A percentile compares a stretch with the other conserved stretches of the same genome.
Evolutionary conservation across 1,140 invertebrate genomes (phyloP).

Genomic region (Zaprionus tsacasi): DNA sequence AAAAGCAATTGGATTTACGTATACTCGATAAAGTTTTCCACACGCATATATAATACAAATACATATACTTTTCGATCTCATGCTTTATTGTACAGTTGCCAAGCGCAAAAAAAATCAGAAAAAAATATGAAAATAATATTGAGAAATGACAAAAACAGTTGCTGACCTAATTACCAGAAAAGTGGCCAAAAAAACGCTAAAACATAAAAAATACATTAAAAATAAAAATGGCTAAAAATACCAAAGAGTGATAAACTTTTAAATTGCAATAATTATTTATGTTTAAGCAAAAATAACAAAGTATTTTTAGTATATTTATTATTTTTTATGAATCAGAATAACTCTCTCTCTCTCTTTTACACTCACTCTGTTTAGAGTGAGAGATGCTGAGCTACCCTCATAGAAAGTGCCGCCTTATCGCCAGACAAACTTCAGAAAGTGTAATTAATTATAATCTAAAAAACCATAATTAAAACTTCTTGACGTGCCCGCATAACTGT

Average conservation of each 20-base stretch:
- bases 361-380: neutral
- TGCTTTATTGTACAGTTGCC: slow-evolving; percentile 51
- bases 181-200: slow-evolving; percentile 31
- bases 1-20: too few relatives aligned
- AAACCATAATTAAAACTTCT: slow-evolving; percentile 1
- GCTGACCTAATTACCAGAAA: slow-evolving; percentile 72
- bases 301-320: neutral
- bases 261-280: slow-evolving; percentile 24
- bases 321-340: neutral
- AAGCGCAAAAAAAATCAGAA: slow-evolving; percentile 46
- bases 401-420: slow-evolving; percentile 5
- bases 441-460: neutral
- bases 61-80: slow-evolving; percentile 23
- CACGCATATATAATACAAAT: neutral
- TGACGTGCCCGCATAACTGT: neutral
- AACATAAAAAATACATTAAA: slow-evolving; percentile 31
- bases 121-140: slow-evolving; percentile 54
- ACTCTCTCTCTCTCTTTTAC: too few relatives aligned
- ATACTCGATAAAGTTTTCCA: slow-evolving; percentile 45
- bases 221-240: slow-evolving; percentile 33
- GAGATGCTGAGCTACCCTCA: neutral
- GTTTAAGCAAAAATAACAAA: slow-evolving; percentile 12
- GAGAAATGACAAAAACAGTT: slow-evolving; percentile 78
- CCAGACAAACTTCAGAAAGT: slow-evolving; percentile 2
- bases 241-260: neutral